These are phyloP conservation scores for Cerastoderma edule DNA, from an alignment of 2,888 invertebrate genomes.

Conservation along the genomic window DNA sequence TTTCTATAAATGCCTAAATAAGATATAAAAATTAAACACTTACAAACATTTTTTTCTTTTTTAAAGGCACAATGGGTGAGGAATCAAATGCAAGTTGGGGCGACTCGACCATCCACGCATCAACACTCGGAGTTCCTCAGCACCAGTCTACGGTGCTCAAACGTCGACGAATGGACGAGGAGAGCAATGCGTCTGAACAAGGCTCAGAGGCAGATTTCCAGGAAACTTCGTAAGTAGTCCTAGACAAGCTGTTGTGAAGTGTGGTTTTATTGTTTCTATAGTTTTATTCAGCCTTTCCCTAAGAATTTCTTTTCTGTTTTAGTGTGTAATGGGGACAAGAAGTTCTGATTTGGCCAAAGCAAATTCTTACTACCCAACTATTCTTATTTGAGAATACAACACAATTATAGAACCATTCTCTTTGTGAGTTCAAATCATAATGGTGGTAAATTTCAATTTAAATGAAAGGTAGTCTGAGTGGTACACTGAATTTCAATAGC, in stretches of 20 bases:
- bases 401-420: too few relatives aligned
- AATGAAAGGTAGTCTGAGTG: too few relatives aligned
- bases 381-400: too few relatives aligned
- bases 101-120: constrained; percentile 68
- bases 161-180: constrained; percentile 71
- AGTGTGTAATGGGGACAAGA: background rate
- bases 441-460: too few relatives aligned
- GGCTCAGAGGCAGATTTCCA: constrained; percentile 77
- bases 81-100: constrained; percentile 62
- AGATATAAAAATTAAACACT: too few relatives aligned
- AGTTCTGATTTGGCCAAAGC: too few relatives aligned
- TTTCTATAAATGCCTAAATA: too few relatives aligned
- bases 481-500: too few relatives aligned
- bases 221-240: constrained; percentile 75
- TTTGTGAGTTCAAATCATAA: too few relatives aligned
- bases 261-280: background rate
- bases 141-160: constrained; percentile 76
- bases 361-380: too few relatives aligned
- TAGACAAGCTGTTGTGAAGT: too few relatives aligned
- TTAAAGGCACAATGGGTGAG: constrained; percentile 50
- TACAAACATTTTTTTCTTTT: constrained; percentile 1
- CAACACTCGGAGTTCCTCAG: constrained; percentile 69
- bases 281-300: background rate
- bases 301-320: background rate
- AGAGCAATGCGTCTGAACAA: constrained; percentile 71